These are phyloP conservation scores for Alcis repandata DNA, from an alignment of 2,888 invertebrate species.

Conservation along the genomic window DNA sequence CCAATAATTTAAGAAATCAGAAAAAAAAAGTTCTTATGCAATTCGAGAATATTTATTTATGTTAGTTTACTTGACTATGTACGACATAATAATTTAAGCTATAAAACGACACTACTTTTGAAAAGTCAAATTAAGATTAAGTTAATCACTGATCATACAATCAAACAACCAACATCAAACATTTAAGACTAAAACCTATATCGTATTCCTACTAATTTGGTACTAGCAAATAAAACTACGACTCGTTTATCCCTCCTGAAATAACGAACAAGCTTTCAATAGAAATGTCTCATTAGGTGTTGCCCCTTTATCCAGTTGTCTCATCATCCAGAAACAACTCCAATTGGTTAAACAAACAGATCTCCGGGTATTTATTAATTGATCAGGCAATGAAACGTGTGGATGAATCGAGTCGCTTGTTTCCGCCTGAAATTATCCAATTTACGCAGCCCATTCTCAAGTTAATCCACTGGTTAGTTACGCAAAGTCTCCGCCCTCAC, in stretches of 20 bases:
- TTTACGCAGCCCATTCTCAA: slow-evolving; percentile 39
- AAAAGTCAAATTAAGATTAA: too few species aligned
- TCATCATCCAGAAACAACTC: not conserved
- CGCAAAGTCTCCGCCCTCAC: slow-evolving; percentile 41
- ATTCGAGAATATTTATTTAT: too few species aligned
- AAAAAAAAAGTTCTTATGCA: too few species aligned
- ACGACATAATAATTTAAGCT: too few species aligned
- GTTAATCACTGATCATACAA: too few species aligned
- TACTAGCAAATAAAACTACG: not conserved
- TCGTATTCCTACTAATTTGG: too few species aligned
- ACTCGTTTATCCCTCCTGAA: too few species aligned
- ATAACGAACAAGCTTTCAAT: too few species aligned
- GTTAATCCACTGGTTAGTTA: slow-evolving; percentile 48
- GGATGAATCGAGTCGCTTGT: slow-evolving; percentile 36
- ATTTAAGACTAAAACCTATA: too few species aligned
- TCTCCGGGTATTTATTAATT: slow-evolving; percentile 33
- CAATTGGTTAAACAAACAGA: slow-evolving; percentile 16
- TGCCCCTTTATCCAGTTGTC: not conserved
- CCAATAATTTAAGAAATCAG: not conserved
- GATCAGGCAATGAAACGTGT: slow-evolving; percentile 40
- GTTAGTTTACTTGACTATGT: too few species aligned
- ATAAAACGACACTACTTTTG: too few species aligned
- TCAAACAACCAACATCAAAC: too few species aligned
- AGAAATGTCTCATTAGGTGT: not conserved
- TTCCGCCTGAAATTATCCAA: slow-evolving; percentile 48